Conservation (phyloP, 2,888 invertebrate species). For the Ischnura elegans region DNA sequence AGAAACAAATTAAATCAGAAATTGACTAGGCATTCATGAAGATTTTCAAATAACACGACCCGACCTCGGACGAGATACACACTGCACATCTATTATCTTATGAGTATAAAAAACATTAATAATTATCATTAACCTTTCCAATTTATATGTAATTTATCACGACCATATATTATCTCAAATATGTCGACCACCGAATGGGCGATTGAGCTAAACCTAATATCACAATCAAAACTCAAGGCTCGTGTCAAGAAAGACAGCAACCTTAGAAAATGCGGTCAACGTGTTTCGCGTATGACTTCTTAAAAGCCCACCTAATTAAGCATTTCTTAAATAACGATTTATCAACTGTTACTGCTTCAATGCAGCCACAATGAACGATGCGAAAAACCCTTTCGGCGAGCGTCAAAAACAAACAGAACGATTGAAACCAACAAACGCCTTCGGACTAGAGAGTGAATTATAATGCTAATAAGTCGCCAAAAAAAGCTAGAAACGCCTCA, state of each 20-base stretch:
- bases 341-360: background rate
- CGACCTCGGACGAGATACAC: background rate
- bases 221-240: constrained; percentile 15
- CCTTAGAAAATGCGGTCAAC: background rate
- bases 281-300: background rate
- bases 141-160: background rate
- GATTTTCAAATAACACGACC: background rate
- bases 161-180: background rate
- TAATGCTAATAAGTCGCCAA: constrained; percentile 16
- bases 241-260: background rate
- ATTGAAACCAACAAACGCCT: background rate
- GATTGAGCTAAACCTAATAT: constrained; percentile 38
- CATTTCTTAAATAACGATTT: background rate
- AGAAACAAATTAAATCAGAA: background rate
- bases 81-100: background rate
- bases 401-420: too few species aligned
- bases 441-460: background rate
- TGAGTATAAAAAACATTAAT: background rate
- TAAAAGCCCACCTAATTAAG: constrained; percentile 24
- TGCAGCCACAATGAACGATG: background rate
- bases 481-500: background rate
- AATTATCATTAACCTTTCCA: background rate
- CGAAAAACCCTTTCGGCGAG: background rate
- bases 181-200: background rate
- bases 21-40: background rate